Conservation (phyloP, 2,888 invertebrate genomes). For the Himalopsyche kuldschensis region DNA sequence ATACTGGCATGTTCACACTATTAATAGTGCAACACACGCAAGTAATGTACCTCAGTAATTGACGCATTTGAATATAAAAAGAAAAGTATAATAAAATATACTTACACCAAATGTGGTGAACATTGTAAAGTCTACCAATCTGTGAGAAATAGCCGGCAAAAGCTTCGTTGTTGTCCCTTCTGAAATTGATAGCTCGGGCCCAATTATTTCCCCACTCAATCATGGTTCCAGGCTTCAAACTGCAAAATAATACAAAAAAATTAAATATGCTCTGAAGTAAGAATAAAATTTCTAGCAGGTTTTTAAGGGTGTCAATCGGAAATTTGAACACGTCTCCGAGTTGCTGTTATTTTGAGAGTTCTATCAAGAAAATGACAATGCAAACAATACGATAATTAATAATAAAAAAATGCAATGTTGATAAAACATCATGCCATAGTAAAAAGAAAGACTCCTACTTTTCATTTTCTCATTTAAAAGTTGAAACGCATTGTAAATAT, state of each 20-base stretch:
- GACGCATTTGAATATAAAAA: not conserved
- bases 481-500: too few relatives aligned
- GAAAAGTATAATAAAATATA: constrained; percentile 41
- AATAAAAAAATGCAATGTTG: too few relatives aligned
- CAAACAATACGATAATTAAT: too few relatives aligned
- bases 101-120: constrained; percentile 99
- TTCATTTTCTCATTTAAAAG: too few relatives aligned
- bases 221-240: constrained; percentile 97
- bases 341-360: too few relatives aligned
- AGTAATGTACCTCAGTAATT: constrained; percentile 4
- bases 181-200: constrained; percentile 90
- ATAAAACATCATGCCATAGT: too few relatives aligned
- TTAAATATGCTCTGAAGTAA: not conserved
- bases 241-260: constrained; percentile 59
- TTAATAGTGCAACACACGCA: too few relatives aligned
- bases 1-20: too few relatives aligned
- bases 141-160: constrained; percentile 98
- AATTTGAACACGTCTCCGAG: too few relatives aligned
- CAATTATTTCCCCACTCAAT: constrained; percentile 99
- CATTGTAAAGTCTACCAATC: constrained; percentile 93
- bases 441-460: too few relatives aligned
- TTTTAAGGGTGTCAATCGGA: too few relatives aligned
- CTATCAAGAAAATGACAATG: too few relatives aligned
- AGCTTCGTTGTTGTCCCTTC: constrained; percentile 90
- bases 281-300: not conserved